Conservation (phyloP, 2,113 vertebrate species). For the Leiothrix lutea region DNA sequence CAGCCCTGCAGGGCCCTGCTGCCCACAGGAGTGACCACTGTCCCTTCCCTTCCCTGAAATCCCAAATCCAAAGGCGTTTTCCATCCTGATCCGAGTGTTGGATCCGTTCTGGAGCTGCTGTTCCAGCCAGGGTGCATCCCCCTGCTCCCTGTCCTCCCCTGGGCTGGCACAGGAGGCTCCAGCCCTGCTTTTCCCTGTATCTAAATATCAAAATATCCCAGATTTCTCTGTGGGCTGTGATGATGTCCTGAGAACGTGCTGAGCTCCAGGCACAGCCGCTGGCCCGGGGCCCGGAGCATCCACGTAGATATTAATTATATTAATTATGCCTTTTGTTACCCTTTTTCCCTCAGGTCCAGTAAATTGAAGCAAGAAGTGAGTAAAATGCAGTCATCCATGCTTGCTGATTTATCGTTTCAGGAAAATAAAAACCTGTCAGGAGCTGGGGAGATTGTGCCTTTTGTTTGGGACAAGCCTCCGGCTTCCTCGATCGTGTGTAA, state of each 20-base stretch:
- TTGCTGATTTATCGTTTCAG: conserved; percentile 49
- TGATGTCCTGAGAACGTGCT: neutral
- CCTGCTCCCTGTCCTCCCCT: neutral
- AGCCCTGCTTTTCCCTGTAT: neutral
- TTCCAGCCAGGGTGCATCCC: neutral
- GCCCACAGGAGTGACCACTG: neutral
- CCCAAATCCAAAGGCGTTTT: neutral
- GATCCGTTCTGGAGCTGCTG: neutral
- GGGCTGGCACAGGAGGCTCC: neutral
- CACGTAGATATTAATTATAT: neutral
- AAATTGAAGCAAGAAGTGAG: conserved; percentile 14
- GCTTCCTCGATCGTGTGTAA: conserved; percentile 35
- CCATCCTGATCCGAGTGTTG: neutral
- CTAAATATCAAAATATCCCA: neutral
- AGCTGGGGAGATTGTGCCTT: conserved; percentile 18
- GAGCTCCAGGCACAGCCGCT: neutral
- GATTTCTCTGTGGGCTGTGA: neutral
- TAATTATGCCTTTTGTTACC: conserved; percentile 13
- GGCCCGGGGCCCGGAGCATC: neutral
- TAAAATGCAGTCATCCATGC: neutral
- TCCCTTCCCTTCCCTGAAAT: neutral
- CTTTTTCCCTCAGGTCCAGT: neutral
- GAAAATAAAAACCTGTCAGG: conserved; percentile 42
- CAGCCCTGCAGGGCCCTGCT: neutral
- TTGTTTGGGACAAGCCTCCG: conserved; percentile 40